Conservation (phyloP, 2,113 vertebrate species). For the Girardinichthys multiradiatus region DNA sequence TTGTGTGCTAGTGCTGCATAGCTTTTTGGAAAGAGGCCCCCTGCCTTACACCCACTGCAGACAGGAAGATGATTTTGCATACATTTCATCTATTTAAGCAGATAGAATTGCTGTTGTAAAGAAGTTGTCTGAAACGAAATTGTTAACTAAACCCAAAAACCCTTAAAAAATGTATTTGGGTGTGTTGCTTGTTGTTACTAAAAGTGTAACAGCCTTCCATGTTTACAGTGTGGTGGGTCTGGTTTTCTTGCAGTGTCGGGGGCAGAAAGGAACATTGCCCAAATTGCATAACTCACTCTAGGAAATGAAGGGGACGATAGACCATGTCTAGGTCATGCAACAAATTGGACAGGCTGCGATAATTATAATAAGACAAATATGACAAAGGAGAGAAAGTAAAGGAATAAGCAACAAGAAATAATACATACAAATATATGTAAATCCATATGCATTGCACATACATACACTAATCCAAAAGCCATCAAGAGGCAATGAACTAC, state of each 20-base stretch:
- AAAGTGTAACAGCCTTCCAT: not conserved
- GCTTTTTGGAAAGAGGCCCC: constrained; percentile 37
- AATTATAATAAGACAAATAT: not conserved
- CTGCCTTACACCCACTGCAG: constrained; percentile 23
- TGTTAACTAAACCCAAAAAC: not conserved
- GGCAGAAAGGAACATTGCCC: too few species aligned
- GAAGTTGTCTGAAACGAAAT: not conserved
- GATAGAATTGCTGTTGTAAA: not conserved
- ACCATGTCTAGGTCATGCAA: not conserved
- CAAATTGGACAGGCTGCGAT: too few species aligned
- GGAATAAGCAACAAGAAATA: too few species aligned
- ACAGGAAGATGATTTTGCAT: constrained; percentile 41
- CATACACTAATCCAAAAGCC: not conserved
- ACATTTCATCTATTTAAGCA: not conserved
- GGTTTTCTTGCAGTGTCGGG: not conserved
- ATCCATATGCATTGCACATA: too few species aligned
- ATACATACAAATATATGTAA: not conserved
- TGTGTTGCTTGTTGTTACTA: not conserved
- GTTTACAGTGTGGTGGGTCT: not conserved
- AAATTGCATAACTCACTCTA: too few species aligned
- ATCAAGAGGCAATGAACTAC: too few species aligned
- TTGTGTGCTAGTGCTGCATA: constrained; percentile 62
- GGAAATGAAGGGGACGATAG: not conserved
- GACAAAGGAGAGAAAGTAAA: not conserved
- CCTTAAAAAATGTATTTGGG: not conserved